Evolutionary conservation across 2,888 invertebrate species (phyloP), one percentile per base, ranked within the genome.

Genomic region (Drosophila anomelani): DNA sequence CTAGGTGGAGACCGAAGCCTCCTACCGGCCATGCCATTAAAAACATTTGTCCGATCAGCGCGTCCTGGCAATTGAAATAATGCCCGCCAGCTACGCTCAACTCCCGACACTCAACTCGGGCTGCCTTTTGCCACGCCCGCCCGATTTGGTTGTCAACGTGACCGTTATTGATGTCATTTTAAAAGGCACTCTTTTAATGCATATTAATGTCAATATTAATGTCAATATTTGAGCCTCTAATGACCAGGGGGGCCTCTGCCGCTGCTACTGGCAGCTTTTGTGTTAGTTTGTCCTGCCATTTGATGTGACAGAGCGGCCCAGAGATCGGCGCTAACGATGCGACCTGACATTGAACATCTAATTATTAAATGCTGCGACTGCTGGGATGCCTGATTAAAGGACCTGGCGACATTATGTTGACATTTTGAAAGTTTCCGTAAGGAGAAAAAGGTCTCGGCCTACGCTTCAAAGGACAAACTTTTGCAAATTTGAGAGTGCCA

Each of bases 151-250:
- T 80, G 84, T 81, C 81, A 66, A 56, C 77, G 66, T 69, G 63
- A 59, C 64, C 47, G 53, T 73, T 75, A 88, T 90, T 88, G 84
- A 88, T 90, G 90, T 89, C 88, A 75, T 71, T 90, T 90, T 90
- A 80, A 85, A 83, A 77, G 89, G 46, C 46, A 76, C 69, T 72
- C 78, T 75, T 75, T 88, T 90, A 89, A 85, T 90, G 80, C 82
- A 84, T 89, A 90, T 89, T 79, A 84, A 90, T 89, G 90, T 90
- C 90, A 90, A 90, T 90, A 88, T 90, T 90, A 84, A 90, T 90
- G 90, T 81, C 90, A 90, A 90, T 90, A 90, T 90, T 88, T 90
- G 79, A 76, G 75, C 74, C 69, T 85, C 82, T 90, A 90, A 88
- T 88, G 88, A 90, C 89, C 88, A 69, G 34, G 58, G 51, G 58